These are phyloP conservation scores for Liposcelis brunnea DNA, from an alignment of 2,888 invertebrate genomes.

Conservation along the genomic window DNA sequence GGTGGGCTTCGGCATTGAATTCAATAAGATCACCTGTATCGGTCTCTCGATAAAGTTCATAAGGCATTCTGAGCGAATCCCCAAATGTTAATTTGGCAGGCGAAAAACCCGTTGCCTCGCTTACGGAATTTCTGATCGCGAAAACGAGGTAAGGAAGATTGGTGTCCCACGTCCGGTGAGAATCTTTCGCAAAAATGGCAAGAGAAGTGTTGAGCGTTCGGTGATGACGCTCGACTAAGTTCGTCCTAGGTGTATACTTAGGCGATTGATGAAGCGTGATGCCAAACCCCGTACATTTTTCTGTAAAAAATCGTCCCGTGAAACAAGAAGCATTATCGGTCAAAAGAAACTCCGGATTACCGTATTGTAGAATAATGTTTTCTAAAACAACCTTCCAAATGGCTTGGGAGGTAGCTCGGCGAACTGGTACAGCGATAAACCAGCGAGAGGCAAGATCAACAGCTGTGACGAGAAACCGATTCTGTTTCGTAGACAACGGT, in stretches of 20 bases:
- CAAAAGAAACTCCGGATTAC: neutral
- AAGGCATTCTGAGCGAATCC: neutral
- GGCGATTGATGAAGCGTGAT: constrained; percentile 1
- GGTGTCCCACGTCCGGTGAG: neutral
- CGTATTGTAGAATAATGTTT: neutral
- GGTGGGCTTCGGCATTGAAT: neutral
- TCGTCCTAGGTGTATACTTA: neutral
- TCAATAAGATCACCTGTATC: neutral
- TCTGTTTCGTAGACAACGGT: neutral
- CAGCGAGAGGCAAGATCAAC: neutral
- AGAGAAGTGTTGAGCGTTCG: neutral
- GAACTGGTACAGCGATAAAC: neutral
- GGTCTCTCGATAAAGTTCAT: neutral
- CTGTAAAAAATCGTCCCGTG: neutral
- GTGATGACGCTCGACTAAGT: neutral
- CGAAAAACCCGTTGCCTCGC: neutral
- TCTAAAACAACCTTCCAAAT: neutral
- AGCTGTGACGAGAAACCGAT: neutral
- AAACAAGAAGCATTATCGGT: neutral
- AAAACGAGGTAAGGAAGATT: neutral
- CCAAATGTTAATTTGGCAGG: neutral
- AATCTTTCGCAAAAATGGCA: neutral
- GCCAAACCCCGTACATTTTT: neutral
- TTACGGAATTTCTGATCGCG: neutral
- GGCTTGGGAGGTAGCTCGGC: neutral